These are phyloP conservation scores for Premnoplex brunnescens DNA, from an alignment of 2,797 vertebrate species.

Conservation along the genomic window DNA sequence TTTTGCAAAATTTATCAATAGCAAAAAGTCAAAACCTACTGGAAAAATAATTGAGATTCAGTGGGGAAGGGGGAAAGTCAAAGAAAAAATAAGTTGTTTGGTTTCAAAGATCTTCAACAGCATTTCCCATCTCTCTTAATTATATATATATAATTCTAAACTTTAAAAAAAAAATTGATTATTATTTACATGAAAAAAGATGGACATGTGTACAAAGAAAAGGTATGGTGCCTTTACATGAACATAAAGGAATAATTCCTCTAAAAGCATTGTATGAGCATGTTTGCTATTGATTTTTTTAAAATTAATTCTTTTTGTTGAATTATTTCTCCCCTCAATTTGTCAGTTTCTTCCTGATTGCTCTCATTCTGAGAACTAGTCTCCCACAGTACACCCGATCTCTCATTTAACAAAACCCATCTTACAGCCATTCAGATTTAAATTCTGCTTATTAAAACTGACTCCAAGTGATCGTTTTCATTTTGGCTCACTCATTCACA, in stretches of 20 bases:
- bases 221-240: background rate
- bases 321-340: background rate
- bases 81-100: background rate
- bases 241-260: background rate
- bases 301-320: rapidly evolving
- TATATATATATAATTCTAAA: background rate
- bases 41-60: background rate
- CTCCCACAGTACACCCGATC: background rate
- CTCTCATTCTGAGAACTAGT: background rate
- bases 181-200: background rate
- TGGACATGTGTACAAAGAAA: background rate
- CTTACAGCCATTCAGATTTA: background rate
- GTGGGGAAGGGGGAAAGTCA: rapidly evolving
- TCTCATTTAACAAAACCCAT: background rate
- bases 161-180: background rate
- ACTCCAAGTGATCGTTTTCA: background rate
- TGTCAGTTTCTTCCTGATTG: background rate
- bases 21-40: background rate
- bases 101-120: background rate
- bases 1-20: background rate
- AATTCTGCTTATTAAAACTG: constrained; percentile 20
- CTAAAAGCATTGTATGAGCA: background rate
- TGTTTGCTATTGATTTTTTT: background rate
- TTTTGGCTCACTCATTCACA: constrained; percentile 11
- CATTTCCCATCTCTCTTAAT: background rate